Evolutionary conservation across 2,113 vertebrate species (phyloP), one percentile per base, ranked within the genome.

Genomic region (Pandion haliaetus): DNA sequence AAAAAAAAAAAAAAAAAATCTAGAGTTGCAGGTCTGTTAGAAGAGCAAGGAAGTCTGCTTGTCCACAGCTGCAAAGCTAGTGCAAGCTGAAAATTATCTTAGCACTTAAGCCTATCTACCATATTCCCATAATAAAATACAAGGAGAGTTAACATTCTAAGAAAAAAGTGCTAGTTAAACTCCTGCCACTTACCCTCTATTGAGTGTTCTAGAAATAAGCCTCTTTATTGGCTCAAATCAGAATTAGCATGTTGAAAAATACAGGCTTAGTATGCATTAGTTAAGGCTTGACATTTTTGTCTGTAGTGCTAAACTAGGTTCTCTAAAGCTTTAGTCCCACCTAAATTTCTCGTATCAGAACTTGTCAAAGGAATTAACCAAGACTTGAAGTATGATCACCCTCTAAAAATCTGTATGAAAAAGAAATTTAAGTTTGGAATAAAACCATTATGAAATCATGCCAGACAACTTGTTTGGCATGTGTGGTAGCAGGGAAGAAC

Each of bases 281-380:
- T 23, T 86, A 93, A 65, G 10, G 19, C 17, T 74, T 54, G 9
- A 70, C 16, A 13, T 25, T 85, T 63, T 58, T 17, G 7, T 8
- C 21, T 19, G 0, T 32, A 26, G 4, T 14, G 2, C 11, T 5
- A 71, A 86, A 3, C 12, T 6, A 20, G 3, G 8, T 52, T 54
- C n/a, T 17, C 31, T 36, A 69, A 61, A 81, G 17, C 15, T 67
- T 70, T 78, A n/a, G 4, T 26, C 25, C 15, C 36, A 52, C 36
- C 16, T 73, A 38, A 71, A 4, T 18, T 40, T 85, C 10, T n/a
- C n/a, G 47, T n/a, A 31, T 72, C 54, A 50, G 42, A 92, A 71
- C 17, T 50, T 73, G 34, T 17, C 40, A 49, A 44, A 81, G 12
- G 19, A 77, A 55, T 61, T 52, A 88, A 52, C 19, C 24, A 70